Evolutionary conservation across 2,888 invertebrate species (phyloP).

Genomic region (Antheraea yamamai): DNA sequence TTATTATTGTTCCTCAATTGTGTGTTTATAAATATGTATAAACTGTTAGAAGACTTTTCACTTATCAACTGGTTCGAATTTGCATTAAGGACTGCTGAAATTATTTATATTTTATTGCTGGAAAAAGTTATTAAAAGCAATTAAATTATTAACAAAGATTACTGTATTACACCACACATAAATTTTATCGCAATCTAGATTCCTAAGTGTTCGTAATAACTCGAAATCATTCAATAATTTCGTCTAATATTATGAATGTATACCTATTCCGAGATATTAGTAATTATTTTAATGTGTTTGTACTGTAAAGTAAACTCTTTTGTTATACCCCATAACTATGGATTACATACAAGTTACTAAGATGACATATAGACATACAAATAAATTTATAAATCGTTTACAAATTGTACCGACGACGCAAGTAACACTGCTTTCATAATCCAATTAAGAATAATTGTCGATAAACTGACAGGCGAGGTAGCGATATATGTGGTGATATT

Average conservation of each 20-base stretch:
- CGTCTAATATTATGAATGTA: not conserved
- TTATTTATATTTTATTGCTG: too few species aligned
- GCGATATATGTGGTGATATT: conserved; percentile 81
- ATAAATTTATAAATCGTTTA: conserved; percentile 10
- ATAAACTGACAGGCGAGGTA: conserved; percentile 78
- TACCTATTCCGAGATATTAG: not conserved
- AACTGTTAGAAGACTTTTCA: too few species aligned
- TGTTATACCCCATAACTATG: not conserved
- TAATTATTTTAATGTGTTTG: not conserved
- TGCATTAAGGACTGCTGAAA: too few species aligned
- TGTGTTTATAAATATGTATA: too few species aligned
- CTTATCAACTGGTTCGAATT: too few species aligned
- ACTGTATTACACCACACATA: too few species aligned
- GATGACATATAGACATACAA: not conserved
- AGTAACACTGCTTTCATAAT: conserved; percentile 76
- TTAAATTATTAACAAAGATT: too few species aligned
- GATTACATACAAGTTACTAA: not conserved
- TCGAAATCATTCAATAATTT: too few species aligned
- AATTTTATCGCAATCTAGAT: too few species aligned
- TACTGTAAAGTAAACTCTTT: not conserved
- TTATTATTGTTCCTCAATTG: too few species aligned
- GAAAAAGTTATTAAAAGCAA: too few species aligned
- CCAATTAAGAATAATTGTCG: conserved; percentile 82
- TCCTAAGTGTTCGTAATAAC: too few species aligned
- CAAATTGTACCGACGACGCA: conserved; percentile 27